A percentile compares a stretch with the other conserved stretches of the same genome.
These are phyloP conservation scores for Ginglymostoma cirratum DNA, from an alignment of 2,113 vertebrate genomes.

Conservation along the genomic window DNA sequence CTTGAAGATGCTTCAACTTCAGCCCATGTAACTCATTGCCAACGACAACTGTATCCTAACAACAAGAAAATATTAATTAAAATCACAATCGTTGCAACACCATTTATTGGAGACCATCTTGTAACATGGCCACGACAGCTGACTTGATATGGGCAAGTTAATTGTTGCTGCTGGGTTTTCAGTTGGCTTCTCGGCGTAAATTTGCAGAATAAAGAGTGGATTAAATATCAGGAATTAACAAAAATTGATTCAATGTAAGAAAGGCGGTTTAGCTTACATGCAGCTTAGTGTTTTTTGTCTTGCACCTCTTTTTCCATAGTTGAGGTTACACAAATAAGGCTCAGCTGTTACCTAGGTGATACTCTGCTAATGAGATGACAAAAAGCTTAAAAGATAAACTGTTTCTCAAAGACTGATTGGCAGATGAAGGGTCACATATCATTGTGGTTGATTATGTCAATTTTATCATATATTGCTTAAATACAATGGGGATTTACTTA, in stretches of 20 bases:
- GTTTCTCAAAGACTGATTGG: not conserved
- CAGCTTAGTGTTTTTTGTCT: not conserved
- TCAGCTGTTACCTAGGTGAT: not conserved
- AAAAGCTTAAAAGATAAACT: not conserved
- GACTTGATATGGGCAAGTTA: not conserved
- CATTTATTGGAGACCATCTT: not conserved
- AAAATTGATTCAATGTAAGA: not conserved
- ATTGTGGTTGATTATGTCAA: not conserved
- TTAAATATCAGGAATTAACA: not conserved
- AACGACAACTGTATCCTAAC: conserved; percentile 80
- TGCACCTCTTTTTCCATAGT: not conserved
- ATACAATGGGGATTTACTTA: not conserved
- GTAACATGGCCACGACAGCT: not conserved
- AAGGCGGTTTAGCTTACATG: not conserved
- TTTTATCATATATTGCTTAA: not conserved
- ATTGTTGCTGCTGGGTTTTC: not conserved
- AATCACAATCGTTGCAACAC: not conserved
- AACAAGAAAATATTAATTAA: not conserved
- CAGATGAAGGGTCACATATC: not conserved
- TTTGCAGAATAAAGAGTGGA: not conserved
- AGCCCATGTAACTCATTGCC: conserved; percentile 88
- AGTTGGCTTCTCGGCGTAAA: not conserved
- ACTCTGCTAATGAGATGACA: not conserved
- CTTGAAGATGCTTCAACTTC: conserved; percentile 88
- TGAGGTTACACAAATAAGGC: not conserved